Evolutionary conservation across 2,888 invertebrate genomes (phyloP), one percentile per base, ranked within the genome.

Genomic region (Anaspis maculata): DNA sequence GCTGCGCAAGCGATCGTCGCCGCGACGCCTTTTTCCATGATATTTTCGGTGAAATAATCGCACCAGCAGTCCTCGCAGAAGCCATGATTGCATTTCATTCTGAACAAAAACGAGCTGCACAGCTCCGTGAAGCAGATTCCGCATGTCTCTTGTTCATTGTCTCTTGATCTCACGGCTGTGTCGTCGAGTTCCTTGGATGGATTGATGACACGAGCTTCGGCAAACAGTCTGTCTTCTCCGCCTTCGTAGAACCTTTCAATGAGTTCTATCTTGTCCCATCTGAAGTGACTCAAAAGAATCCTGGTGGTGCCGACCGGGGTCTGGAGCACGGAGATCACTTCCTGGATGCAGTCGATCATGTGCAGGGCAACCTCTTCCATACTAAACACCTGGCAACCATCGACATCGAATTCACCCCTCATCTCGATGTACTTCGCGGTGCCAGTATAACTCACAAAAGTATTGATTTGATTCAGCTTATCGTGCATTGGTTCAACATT

Each of bases 251-350:
- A 95, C 64, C 89, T 78, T 69, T 98, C 97, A 84, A 97, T 88
- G 44, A 98, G 72, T 67, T 94, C 95, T 66, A 97, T 97, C 68
- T 92, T 95, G 67, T 98, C 97, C 97, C 97, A 98, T 74, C 90
- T 88, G 66, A 94, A 97, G 66, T 97, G 94, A 72, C 96, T 95
- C 55, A 98, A 72, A 52, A 98, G 73, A 68, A 97, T 95, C 56
- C 97, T 77, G 47, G 89, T 92, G 32, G 85, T 85, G 34, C 89
- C 88, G 40, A 84, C 79, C 46, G 86, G 83, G 62, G 89, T 83
- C 87, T 90, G 58, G 25, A 73, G 25, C 55, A 96, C 90, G 48
- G 82, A 83, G 68, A 92, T 95, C 56, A 96, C 95, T 69, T 97
- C 96, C 71, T 87, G 87, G 62, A 97, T 96, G 62, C 86, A 89